Conservation (phyloP, 2,888 invertebrate genomes). For the Shargacucullia verbasci region DNA sequence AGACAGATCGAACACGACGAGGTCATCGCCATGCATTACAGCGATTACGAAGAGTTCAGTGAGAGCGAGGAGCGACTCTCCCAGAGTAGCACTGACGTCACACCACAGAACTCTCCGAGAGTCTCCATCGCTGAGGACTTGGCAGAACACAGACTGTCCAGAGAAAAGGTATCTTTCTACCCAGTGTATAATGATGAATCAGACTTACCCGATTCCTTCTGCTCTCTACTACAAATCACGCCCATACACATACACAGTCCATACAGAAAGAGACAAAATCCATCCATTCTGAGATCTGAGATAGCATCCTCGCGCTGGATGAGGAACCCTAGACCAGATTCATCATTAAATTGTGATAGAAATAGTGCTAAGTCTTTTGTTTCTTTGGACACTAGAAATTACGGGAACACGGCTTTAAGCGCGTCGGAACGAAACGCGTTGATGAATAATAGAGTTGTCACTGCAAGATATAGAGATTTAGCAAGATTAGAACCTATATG, state of each 20-base stretch:
- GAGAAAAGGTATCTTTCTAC: constrained; percentile 71
- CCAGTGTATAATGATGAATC: constrained; percentile 68
- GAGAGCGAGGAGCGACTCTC: constrained; percentile 83
- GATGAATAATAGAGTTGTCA: constrained; percentile 74
- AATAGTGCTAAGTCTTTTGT: constrained; percentile 86
- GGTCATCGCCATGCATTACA: constrained; percentile 83
- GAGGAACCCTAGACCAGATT: constrained; percentile 80
- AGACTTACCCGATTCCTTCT: constrained; percentile 77
- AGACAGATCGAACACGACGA: constrained; percentile 82
- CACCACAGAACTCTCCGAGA: constrained; percentile 83
- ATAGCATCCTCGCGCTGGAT: constrained; percentile 86
- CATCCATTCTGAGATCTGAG: constrained; percentile 82
- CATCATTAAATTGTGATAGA: constrained; percentile 80
- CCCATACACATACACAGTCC: constrained; percentile 82
- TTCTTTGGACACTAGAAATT: constrained; percentile 80
- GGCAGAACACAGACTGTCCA: constrained; percentile 66
- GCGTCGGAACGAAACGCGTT: constrained; percentile 74
- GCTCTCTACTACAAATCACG: constrained; percentile 83
- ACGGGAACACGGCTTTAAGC: constrained; percentile 69
- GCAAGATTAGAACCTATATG: constrained; percentile 77
- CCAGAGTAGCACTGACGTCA: constrained; percentile 83
- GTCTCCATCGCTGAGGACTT: constrained; percentile 69
- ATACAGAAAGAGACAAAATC: constrained; percentile 75
- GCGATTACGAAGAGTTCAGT: constrained; percentile 80
- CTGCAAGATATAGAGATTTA: constrained; percentile 78